Evolutionary conservation across 2,113 vertebrate genomes (phyloP), one percentile per base, ranked within the genome.

Genomic region (Halcyon senegalensis): DNA sequence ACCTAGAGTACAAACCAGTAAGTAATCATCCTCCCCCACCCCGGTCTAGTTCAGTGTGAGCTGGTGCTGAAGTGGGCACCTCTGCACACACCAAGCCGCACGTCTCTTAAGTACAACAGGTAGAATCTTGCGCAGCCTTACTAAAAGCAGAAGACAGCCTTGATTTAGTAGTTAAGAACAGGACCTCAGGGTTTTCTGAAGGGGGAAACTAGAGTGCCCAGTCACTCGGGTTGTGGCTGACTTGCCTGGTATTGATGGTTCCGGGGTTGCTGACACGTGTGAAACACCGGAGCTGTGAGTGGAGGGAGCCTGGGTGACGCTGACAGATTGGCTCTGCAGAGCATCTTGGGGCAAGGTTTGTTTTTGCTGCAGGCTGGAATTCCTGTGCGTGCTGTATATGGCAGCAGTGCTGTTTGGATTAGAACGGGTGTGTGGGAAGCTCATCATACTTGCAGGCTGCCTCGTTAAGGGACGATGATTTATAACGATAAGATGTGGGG

Each of bases 311-410:
- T n/a, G 2, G 0, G 55, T 55, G 59, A 5, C 78, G 82, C 68
- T 64, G 70, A 58, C 41, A 55, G 46, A 58, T 41, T 18, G 63
- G 50, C 30, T 72, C 37, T 67, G 10, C 16, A 19, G 79, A 89
- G 46, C 1, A 6, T 19, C 69, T 74, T 46, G 53, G 74, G 63
- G 70, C 44, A 70, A 20, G n/a, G 4, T 35, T 81, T 81, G 43
- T 13, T 83, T 81, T 51, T 90, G 63, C 55, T 90, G 73, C 79
- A 60, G 88, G 56, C 86, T 96, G 90, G 80, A 78, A 84, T 84
- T 93, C 2, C 0, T 56, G 3, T 58, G 53, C 33, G 2, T 56
- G n/a, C 60, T 62, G 39, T 37, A 25, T 84, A 37, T n/a, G 50
- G 53, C 73, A 84, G 60, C 11, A 18, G 41, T 79, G 74, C 60